phyloP scores from a whole-genome alignment of 2,888 invertebrate species.

The Lutraria lutraria region DNA sequence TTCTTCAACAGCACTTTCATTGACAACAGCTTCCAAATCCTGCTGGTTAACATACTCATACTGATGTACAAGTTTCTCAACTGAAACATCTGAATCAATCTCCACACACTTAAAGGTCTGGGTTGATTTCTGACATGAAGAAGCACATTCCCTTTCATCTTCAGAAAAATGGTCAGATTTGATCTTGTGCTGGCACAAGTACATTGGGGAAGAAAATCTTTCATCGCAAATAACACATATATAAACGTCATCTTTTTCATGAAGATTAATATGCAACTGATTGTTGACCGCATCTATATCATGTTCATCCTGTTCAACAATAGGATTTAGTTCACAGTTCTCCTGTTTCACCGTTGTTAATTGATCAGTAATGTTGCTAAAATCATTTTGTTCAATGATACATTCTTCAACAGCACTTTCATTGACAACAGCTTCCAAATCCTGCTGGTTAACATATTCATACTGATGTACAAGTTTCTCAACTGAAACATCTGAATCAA shows the following conservation, averaged over 20 bases:
- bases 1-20: neutral
- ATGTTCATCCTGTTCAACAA: neutral
- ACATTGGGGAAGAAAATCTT: conserved; percentile 8
- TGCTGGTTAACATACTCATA: conserved; percentile 41
- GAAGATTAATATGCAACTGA: conserved; percentile 20
- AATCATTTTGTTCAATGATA: conserved; percentile 33
- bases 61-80: conserved; percentile 28
- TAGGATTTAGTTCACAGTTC: neutral
- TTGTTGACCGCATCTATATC: neutral
- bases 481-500: neutral
- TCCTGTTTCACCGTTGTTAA: conserved; percentile 45
- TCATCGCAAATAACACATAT: conserved; percentile 42
- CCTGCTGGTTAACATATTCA: conserved; percentile 32
- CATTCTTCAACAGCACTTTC: neutral
- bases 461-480: conserved; percentile 36
- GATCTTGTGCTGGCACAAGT: conserved; percentile 47
- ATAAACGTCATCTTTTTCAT: conserved; percentile 45
- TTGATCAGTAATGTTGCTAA: conserved; percentile 55
- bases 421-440: neutral
- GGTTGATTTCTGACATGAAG: neutral
- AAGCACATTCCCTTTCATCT: conserved; percentile 21
- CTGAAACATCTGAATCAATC: neutral
- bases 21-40: neutral
- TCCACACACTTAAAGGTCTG: conserved; percentile 23
- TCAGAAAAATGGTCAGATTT: conserved; percentile 38